Conservation (phyloP, 2,888 invertebrate genomes). For the Aethes cnicana region DNA sequence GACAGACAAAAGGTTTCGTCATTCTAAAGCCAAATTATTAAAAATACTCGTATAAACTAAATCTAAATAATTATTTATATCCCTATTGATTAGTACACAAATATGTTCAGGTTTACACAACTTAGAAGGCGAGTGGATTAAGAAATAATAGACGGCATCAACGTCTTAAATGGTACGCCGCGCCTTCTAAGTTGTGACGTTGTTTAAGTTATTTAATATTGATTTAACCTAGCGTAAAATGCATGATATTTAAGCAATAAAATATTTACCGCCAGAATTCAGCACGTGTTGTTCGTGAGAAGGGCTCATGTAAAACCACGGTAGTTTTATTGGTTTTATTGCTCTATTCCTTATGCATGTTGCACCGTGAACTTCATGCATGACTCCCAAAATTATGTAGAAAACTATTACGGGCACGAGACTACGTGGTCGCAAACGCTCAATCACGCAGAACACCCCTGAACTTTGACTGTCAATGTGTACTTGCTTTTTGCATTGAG, state of each 20-base stretch:
- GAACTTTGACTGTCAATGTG: background rate
- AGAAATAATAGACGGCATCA: too few relatives aligned
- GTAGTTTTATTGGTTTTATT: slow-evolving; percentile 45
- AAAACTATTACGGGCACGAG: slow-evolving; percentile 2
- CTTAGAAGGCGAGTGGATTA: too few relatives aligned
- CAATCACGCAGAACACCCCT: background rate
- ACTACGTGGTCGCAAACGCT: slow-evolving; percentile 5
- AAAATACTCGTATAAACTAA: too few relatives aligned
- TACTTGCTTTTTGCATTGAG: too few relatives aligned
- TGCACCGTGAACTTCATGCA: slow-evolving; percentile 57
- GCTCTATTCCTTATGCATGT: slow-evolving; percentile 54
- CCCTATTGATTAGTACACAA: too few relatives aligned
- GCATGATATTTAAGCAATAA: background rate
- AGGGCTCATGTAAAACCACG: slow-evolving; percentile 10
- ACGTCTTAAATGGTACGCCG: too few relatives aligned
- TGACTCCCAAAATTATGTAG: slow-evolving; percentile 4
- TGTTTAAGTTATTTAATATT: too few relatives aligned
- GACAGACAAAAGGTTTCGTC: too few relatives aligned
- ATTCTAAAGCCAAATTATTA: too few relatives aligned
- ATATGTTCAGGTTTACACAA: too few relatives aligned
- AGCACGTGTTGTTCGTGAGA: slow-evolving; percentile 10
- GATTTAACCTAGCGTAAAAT: background rate
- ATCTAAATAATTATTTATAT: too few relatives aligned
- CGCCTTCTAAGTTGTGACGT: too few relatives aligned
- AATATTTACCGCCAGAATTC: slow-evolving; percentile 2